These are phyloP conservation scores for Orchesella cincta DNA, from an alignment of 1,140 invertebrate genomes.

Conservation along the genomic window DNA sequence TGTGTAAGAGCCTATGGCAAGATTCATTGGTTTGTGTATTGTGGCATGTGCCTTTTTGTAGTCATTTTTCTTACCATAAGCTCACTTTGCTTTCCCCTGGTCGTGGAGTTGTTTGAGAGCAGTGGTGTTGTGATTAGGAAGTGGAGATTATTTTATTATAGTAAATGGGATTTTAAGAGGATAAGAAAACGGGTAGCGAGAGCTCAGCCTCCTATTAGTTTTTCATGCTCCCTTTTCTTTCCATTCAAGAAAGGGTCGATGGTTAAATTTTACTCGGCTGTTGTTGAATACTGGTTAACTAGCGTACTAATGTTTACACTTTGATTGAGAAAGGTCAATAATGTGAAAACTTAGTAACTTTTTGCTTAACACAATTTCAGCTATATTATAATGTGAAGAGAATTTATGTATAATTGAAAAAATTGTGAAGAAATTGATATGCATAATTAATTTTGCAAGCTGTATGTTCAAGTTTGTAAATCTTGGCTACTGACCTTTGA, in stretches of 20 bases:
- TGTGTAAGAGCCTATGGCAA: background rate
- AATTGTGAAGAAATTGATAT: too few species aligned
- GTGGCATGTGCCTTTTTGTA: background rate
- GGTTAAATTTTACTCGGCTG: background rate
- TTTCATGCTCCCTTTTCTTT: background rate
- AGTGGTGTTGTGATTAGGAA: background rate
- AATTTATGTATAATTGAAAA: too few species aligned
- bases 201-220: background rate
- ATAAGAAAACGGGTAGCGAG: background rate
- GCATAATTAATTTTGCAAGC: too few species aligned
- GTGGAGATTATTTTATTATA: background rate
- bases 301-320: too few species aligned
- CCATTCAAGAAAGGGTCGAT: background rate
- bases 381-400: too few species aligned
- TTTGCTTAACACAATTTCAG: too few species aligned
- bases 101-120: background rate
- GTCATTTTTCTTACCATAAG: background rate
- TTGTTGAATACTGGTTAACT: constrained; percentile 18
- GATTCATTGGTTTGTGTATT: background rate
- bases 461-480: too few species aligned
- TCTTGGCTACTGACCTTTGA: too few species aligned
- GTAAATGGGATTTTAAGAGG: constrained; percentile 4
- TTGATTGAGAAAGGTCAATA: too few species aligned
- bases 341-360: too few species aligned
- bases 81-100: background rate